Percentiles rank a stretch among this genome's conserved stretches.
Conservation (phyloP, 2,888 invertebrate species). For the Yponomeuta sedellus region DNA sequence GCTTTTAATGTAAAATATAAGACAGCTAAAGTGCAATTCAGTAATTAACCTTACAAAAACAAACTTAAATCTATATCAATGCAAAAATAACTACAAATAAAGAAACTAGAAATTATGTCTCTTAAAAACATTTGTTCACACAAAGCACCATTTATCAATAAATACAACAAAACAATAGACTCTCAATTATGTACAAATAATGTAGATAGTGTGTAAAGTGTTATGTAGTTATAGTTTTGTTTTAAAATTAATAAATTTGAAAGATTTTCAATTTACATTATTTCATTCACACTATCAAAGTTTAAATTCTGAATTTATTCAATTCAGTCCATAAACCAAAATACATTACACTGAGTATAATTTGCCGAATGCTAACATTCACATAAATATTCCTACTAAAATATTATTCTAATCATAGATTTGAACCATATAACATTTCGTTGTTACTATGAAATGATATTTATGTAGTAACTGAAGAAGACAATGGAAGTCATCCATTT, state of each 20-base stretch:
- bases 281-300: neutral
- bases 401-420: neutral
- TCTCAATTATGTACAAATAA: neutral
- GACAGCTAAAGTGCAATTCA: neutral
- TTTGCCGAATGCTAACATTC: neutral
- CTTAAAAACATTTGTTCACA: neutral
- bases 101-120: neutral
- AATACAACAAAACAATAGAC: neutral
- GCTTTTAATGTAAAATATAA: neutral
- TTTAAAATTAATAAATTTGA: neutral
- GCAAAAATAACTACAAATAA: neutral
- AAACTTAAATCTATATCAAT: neutral
- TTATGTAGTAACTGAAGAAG: too few species aligned
- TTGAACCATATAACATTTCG: neutral
- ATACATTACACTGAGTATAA: neutral
- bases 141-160: neutral
- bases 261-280: neutral
- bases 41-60: neutral
- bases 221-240: neutral
- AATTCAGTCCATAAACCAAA: neutral
- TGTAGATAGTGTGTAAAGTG: neutral
- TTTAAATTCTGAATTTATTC: neutral
- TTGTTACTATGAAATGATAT: neutral
- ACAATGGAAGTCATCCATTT: too few species aligned
- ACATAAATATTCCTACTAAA: neutral